A percentile compares a stretch with the other conserved stretches of the same genome.
These are phyloP conservation scores for Helogale parvula DNA, from an alignment of 2,113 vertebrate genomes.

Conservation along the genomic window DNA sequence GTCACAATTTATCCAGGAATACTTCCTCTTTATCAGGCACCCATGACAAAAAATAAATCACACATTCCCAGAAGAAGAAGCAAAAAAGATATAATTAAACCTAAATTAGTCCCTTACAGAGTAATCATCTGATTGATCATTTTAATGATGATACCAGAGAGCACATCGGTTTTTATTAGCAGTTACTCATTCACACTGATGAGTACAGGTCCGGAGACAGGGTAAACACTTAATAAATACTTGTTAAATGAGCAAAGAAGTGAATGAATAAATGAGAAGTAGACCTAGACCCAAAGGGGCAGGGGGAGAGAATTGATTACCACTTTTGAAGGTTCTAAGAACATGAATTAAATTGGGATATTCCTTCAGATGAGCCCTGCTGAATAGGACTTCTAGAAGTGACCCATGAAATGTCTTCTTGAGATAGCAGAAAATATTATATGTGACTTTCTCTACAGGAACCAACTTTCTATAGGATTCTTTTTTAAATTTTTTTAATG, in stretches of 20 bases:
- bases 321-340: not conserved
- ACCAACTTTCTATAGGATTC: not conserved
- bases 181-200: not conserved
- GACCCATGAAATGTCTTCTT: not conserved
- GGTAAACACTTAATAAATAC: not conserved
- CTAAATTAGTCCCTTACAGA: not conserved
- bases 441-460: not conserved
- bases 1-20: not conserved
- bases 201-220: not conserved
- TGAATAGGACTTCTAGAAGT: not conserved
- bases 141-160: not conserved
- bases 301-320: not conserved
- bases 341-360: conserved; percentile 26
- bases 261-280: not conserved
- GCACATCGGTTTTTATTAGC: not conserved
- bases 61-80: not conserved
- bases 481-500: not conserved
- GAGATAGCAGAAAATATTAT: not conserved
- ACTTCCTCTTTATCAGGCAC: not conserved
- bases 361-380: conserved; percentile 8
- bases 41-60: not conserved
- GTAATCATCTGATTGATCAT: not conserved
- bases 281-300: not conserved
- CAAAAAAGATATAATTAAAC: not conserved
- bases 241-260: not conserved